Evolutionary conservation across 2,797 vertebrate species (phyloP), one percentile per base, ranked within the genome.

Genomic region (Dallia pectoralis): DNA sequence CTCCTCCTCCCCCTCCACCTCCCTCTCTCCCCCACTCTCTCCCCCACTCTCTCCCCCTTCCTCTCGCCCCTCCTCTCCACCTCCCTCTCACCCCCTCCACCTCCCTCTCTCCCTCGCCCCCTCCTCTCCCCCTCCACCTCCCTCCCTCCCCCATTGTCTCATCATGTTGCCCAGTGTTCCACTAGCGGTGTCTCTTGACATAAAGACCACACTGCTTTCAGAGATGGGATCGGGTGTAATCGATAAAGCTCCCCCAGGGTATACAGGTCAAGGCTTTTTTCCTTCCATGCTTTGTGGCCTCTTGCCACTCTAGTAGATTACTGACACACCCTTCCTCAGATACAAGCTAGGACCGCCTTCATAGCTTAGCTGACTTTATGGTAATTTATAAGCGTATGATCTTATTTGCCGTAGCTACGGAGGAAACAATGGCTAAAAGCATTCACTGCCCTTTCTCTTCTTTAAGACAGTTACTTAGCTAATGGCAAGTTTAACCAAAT

Each of bases 181-280:
- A 88, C 84, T 85, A 80, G 81, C 53, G 25, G 22, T 74, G 48
- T 72, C 77, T 84, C 81, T 84, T 6, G 19, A 90, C 84, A 88
- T 86, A 84, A 87, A 82, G 73, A 40, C 74, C 66, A 67, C 76
- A 29, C 77, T 77, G 79, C 79, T 85, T 81, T 87, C 78, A 59
- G 81, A 84, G 83, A 85, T 75, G 70, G 79, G 59, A 79, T 79
- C n/a, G 72, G 80, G 64, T 77, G 62, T 72, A 71, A 87, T 88
- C 84, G 29, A 90, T 89, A 78, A 68, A 77, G 77, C 79, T 86
- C 82, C 86, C 79, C 79, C 48, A 51, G 84, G 82, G 81, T 76
- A 67, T 74, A 72, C 77, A 18, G 27, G 64, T 70, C 71, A 29
- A 68, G n/a, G 27, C 49, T 68, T 27, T 68, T 48, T 68, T 68